A percentile compares a stretch with the other conserved stretches of the same genome.
These are phyloP conservation scores for Zaprionus lachaisei DNA, from an alignment of 1,140 invertebrate species.

Conservation along the genomic window DNA sequence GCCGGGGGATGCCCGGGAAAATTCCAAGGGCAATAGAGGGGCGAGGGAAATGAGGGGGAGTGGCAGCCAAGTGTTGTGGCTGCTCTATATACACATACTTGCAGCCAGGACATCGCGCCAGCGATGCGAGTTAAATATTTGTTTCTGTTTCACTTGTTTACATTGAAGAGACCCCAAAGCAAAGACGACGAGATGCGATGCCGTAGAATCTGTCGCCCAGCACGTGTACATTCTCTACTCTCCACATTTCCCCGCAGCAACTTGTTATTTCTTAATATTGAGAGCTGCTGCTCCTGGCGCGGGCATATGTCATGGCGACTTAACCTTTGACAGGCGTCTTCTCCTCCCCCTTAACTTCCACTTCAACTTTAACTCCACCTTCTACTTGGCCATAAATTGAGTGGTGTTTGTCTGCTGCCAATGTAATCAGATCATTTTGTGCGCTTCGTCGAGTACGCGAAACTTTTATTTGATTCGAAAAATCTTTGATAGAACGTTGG, in stretches of 20 bases:
- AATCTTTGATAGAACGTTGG: conserved; percentile 29
- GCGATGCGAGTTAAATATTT: conserved; percentile 75
- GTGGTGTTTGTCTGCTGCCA: conserved; percentile 42
- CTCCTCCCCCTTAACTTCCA: not conserved
- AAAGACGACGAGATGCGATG: conserved; percentile 38
- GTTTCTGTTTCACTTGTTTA: conserved; percentile 68
- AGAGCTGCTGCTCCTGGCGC: conserved; percentile 33
- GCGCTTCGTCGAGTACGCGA: conserved; percentile 32
- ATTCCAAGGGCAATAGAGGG: not conserved
- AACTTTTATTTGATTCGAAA: conserved; percentile 50
- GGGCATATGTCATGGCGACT: conserved; percentile 44
- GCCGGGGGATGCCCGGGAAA: conserved; percentile 25
- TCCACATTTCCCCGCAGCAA: conserved; percentile 49
- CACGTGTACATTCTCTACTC: conserved; percentile 29
- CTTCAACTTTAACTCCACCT: not conserved
- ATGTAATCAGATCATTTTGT: conserved; percentile 53
- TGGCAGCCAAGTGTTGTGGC: conserved; percentile 41
- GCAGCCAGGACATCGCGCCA: conserved; percentile 40
- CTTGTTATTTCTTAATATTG: conserved; percentile 82
- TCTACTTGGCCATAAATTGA: conserved; percentile 43
- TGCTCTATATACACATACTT: conserved; percentile 25
- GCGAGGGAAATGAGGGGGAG: not conserved
- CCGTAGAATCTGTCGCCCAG: conserved; percentile 25
- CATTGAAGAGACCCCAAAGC: conserved; percentile 74
- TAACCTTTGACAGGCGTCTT: conserved; percentile 45